Base-by-base conservation (phyloP, 2,888 invertebrate genomes). In the Temnothorax rugatulus region DNA sequence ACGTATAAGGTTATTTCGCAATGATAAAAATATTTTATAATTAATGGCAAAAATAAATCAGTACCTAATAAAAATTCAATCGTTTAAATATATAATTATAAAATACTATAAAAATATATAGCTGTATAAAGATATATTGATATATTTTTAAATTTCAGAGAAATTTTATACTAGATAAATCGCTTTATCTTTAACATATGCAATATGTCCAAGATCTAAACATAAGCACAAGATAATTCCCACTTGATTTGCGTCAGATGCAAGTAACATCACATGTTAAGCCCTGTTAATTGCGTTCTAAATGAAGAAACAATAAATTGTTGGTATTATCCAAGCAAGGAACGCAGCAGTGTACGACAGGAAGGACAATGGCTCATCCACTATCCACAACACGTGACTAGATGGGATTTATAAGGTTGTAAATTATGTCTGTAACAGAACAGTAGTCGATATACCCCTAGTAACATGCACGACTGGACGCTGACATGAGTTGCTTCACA, bases 371-470 rank as follows among this genome's bases (percentile, higher is more conserved):
- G 71, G 74, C 71, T 75, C 73, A 83, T 66, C 54, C 47, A 47
- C 68, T 64, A 41, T 81, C 82, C 63, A 77, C 71, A 81, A 59
- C 61, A 66, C 59, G 79, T 76, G 84, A 59, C 76, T 69, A 54
- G 71, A 61, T 73, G 73, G 81, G 68, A 86, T 85, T 84, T 79
- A 84, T 84, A 86, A 87, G 88, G 89, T 89, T 92, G 91, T 93
- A 93, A 93, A 93, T 93, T 92, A 93, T 83, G 91, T 92, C 90
- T 61, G 85, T 86, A 89, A 84, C 92, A 92, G 90, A 86, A 86
- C 86, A 88, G 66, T 84, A 90, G 87, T 90, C 90, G 90, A 92
- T 92, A 91, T 86, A 89, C 88, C 88, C 83, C 89, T 84, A 87
- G 87, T 54, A 41, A 64, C 64, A 82, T 57, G 64, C 77, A 52